These are phyloP conservation scores for Polymixis lichenea DNA, from an alignment of 2,888 invertebrate species.

Conservation along the genomic window DNA sequence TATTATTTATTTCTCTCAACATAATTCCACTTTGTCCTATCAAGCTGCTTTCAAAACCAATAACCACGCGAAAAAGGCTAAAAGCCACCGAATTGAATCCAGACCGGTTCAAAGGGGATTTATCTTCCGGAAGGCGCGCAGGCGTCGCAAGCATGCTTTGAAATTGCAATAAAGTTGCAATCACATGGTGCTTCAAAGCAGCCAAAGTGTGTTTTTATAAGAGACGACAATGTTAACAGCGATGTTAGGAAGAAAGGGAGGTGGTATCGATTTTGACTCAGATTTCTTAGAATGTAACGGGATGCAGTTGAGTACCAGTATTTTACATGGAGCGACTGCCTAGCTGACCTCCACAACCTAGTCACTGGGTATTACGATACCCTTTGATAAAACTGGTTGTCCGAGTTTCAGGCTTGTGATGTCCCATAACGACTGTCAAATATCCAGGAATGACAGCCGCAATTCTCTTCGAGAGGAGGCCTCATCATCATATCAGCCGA, in stretches of 20 bases:
- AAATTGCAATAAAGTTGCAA: slow-evolving; percentile 85
- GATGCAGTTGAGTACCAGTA: no score
- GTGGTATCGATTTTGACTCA: not conserved
- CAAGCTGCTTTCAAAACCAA: slow-evolving; percentile 50
- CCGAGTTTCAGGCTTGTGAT: no score
- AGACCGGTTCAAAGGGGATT: slow-evolving; percentile 69
- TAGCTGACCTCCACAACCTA: no score
- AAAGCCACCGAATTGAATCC: slow-evolving; percentile 72
- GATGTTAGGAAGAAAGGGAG: slow-evolving; percentile 30
- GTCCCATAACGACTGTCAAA: no score
- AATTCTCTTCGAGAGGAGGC: no score
- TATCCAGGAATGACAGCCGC: no score
- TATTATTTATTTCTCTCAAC: slow-evolving; percentile 32
- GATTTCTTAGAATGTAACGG: not conserved
- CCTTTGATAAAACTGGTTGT: no score
- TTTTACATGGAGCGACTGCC: no score
- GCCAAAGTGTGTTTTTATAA: slow-evolving; percentile 80
- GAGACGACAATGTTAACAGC: slow-evolving; percentile 56
- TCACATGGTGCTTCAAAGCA: slow-evolving; percentile 81
- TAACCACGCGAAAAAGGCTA: slow-evolving; percentile 47
- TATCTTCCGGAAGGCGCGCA: slow-evolving; percentile 63
- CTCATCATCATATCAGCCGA: no score
- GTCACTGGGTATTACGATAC: no score
- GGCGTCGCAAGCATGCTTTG: slow-evolving; percentile 71
- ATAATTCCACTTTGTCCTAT: slow-evolving; percentile 46